Evolutionary conservation across 2,113 vertebrate genomes (phyloP), one percentile per base, ranked within the genome.

Genomic region (Grallaria varia): DNA sequence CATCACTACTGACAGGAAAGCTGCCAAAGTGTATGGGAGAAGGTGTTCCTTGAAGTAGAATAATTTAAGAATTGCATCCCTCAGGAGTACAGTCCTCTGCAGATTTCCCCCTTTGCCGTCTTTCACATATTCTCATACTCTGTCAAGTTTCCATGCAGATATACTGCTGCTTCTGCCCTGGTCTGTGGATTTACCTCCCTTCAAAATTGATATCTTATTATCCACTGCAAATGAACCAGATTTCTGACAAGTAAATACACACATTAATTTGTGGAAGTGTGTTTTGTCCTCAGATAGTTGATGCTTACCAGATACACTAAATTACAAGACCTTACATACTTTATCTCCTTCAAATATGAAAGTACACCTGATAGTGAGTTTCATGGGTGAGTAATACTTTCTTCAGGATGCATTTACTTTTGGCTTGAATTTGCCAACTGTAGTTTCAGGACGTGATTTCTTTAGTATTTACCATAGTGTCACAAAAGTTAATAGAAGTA

Each of bases 1-100:
- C 89, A 92, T 93, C 89, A 84, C 89, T 86, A 56, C 91, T 68
- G 69, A 90, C 89, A 94, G 77, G 31, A 92, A 91, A 87, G 66
- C 42, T 92, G 94, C 91, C 93, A 95, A 60, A 74, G 4, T 35
- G 30, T 58, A 87, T 93, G 44, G 47, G 72, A 97, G 89, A 96
- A 96, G 83, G 91, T 95, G 80, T 96, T 93, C 80, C 53, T 93
- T 92, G 71, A 88, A 92, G 73, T 30, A 84, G 86, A 90, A 84
- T 93, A 84, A 90, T 58, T 93, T 93, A 52, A 78, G 68, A 78
- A 92, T 84, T 67, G 18, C 56, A 75, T 89, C 45, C 64, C 30
- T 78, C 37, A 47, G 64, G 64, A 93, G 62, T 53, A 81, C 14
- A 93, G 27, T 31, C 22, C 64, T 89, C 62, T 74, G 24, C 42